Conservation (phyloP, 2,113 vertebrate species). For the Mandrillus leucophaeus region DNA sequence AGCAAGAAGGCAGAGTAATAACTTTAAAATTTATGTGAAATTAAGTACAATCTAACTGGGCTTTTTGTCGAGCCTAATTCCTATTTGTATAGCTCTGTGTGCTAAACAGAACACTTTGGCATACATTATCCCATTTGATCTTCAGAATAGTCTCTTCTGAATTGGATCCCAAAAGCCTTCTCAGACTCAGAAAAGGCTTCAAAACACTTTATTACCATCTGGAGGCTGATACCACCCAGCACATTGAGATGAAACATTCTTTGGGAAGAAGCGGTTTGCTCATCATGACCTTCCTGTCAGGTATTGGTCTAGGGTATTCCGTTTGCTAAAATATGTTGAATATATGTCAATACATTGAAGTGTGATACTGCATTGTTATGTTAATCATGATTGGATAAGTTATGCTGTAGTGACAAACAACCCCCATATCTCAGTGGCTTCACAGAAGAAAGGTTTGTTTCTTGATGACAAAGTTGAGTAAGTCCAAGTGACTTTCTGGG, state of each 20-base stretch:
- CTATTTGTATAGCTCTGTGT: background rate
- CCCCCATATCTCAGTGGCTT: background rate
- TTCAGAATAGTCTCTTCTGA: conserved; percentile 29
- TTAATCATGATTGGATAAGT: background rate
- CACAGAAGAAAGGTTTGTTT: background rate
- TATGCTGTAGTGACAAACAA: background rate
- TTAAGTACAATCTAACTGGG: background rate
- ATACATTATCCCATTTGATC: conserved; percentile 22
- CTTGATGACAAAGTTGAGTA: background rate
- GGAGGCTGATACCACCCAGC: background rate
- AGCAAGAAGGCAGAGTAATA: background rate
- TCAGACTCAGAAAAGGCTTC: background rate
- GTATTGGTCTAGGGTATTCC: background rate
- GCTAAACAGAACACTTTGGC: background rate
- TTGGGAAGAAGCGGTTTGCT: background rate
- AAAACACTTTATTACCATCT: background rate
- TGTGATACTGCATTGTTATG: background rate
- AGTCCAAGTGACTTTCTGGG: background rate
- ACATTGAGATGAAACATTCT: background rate
- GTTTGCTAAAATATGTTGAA: background rate
- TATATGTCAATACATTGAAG: background rate
- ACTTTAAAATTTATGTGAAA: conserved; percentile 1
- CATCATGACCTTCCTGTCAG: background rate
- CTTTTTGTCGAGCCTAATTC: conserved; percentile 25
- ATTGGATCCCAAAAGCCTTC: background rate